Percentiles rank a stretch among this genome's conserved stretches.
phyloP scores from a whole-genome alignment of 2,113 vertebrate genomes.

The Merops nubicus region DNA sequence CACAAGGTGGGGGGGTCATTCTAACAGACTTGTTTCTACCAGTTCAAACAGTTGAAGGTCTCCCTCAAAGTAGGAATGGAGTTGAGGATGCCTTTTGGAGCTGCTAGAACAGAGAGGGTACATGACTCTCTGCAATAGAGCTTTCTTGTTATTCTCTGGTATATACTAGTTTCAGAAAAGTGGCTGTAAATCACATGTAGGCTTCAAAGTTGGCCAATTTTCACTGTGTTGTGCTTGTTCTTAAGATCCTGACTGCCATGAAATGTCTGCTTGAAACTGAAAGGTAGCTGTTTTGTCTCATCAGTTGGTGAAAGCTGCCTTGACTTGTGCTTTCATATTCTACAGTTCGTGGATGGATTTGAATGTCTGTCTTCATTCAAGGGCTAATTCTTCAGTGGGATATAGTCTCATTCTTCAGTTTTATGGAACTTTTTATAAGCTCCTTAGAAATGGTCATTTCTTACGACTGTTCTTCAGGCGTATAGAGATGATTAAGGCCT shows the following conservation, averaged over 20 bases:
- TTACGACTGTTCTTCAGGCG: neutral
- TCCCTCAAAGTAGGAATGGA: neutral
- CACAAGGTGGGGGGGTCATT: neutral
- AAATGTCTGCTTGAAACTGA: neutral
- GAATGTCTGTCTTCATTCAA: neutral
- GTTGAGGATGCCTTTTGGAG: neutral
- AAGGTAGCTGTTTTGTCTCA: neutral
- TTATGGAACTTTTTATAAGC: neutral
- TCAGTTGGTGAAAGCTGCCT: neutral
- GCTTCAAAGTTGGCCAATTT: neutral
- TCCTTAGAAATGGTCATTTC: neutral
- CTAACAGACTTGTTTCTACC: neutral
- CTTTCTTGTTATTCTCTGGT: neutral
- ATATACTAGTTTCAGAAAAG: neutral
- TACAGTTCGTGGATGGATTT: neutral
- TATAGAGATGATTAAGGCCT: neutral
- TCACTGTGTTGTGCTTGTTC: neutral
- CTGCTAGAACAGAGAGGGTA: neutral
- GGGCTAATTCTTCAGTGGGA: neutral
- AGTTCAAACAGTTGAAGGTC: rapidly evolving
- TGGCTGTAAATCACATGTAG: neutral
- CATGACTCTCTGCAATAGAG: neutral
- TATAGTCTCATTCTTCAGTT: neutral
- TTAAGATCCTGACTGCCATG: neutral
- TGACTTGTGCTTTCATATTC: neutral